phyloP scores from a whole-genome alignment of 1,140 invertebrate genomes.

The Stegodyphus mimosarum region DNA sequence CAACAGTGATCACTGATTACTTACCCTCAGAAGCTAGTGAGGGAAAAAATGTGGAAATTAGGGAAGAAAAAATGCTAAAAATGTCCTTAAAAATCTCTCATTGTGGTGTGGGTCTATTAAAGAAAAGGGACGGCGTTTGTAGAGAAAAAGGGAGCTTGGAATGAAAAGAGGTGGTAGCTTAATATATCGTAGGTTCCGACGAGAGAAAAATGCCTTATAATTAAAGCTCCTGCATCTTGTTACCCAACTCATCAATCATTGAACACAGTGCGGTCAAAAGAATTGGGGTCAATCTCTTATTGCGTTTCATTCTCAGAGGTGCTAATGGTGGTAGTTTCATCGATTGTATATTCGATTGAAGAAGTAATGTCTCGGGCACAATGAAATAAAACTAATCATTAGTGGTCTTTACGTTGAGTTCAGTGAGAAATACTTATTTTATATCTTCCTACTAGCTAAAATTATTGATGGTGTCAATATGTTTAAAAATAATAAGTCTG shows the following conservation, averaged over 20 bases:
- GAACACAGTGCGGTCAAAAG: constrained; percentile 35
- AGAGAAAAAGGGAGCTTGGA: constrained; percentile 21
- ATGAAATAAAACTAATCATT: too few species aligned
- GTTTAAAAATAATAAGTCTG: too few species aligned
- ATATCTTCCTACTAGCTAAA: too few species aligned
- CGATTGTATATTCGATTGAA: too few species aligned
- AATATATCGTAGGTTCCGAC: constrained; percentile 52
- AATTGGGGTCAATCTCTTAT: constrained; percentile 58
- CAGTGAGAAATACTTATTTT: too few species aligned
- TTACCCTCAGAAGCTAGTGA: constrained; percentile 17
- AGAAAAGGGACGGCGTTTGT: constrained; percentile 32
- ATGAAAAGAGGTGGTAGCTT: constrained; percentile 56
- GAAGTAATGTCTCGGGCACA: too few species aligned
- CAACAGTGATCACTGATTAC: constrained; percentile 18
- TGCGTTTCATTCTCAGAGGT: constrained; percentile 31
- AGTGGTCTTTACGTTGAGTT: too few species aligned
- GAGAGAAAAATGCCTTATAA: constrained; percentile 60
- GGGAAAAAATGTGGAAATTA: constrained; percentile 45
- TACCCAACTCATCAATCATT: constrained; percentile 60
- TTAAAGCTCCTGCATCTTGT: constrained; percentile 60
- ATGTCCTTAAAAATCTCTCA: constrained; percentile 51
- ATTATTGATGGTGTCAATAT: too few species aligned
- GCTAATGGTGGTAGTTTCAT: constrained; percentile 20
- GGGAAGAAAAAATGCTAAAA: constrained; percentile 44
- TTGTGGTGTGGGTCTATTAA: constrained; percentile 50